phyloP scores from a whole-genome alignment of 2,888 invertebrate genomes.

The Hemistola chrysoprasaria region DNA sequence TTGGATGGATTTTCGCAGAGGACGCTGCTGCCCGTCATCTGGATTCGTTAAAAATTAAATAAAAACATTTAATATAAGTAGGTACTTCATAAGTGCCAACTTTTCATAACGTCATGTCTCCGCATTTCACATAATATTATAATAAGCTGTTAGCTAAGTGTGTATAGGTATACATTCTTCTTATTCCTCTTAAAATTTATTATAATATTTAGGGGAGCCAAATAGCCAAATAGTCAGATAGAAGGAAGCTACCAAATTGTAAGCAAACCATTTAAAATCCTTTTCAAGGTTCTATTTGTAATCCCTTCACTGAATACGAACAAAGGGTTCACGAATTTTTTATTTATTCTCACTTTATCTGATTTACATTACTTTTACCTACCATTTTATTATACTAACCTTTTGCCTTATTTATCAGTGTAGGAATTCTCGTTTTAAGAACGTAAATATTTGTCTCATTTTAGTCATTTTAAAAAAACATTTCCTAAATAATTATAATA shows the following conservation, averaged over 20 bases:
- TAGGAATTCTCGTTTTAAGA: slow-evolving; percentile 9
- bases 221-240: slow-evolving; percentile 15
- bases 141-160: too few relatives aligned
- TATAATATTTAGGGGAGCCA: slow-evolving; percentile 3
- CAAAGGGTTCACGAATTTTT: slow-evolving; percentile 23
- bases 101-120: too few relatives aligned
- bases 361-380: slow-evolving; percentile 24
- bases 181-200: too few relatives aligned
- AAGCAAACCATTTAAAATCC: slow-evolving; percentile 24
- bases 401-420: slow-evolving; percentile 13
- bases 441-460: slow-evolving; percentile 2
- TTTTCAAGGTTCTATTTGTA: slow-evolving; percentile 22
- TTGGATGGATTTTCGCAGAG: too few relatives aligned
- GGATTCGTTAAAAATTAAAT: too few relatives aligned
- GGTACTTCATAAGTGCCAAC: too few relatives aligned
- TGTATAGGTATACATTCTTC: too few relatives aligned
- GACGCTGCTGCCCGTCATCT: too few relatives aligned
- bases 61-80: too few relatives aligned
- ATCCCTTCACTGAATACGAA: slow-evolving; percentile 24
- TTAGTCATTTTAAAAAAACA: too few relatives aligned
- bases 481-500: too few relatives aligned
- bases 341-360: slow-evolving; percentile 24
- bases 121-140: too few relatives aligned
- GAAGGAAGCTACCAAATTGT: slow-evolving; percentile 17
- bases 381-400: slow-evolving; percentile 14